A percentile compares a stretch with the other conserved stretches of the same genome.
Conservation (phyloP, 2,113 vertebrate species). For the Balaeniceps rex region DNA sequence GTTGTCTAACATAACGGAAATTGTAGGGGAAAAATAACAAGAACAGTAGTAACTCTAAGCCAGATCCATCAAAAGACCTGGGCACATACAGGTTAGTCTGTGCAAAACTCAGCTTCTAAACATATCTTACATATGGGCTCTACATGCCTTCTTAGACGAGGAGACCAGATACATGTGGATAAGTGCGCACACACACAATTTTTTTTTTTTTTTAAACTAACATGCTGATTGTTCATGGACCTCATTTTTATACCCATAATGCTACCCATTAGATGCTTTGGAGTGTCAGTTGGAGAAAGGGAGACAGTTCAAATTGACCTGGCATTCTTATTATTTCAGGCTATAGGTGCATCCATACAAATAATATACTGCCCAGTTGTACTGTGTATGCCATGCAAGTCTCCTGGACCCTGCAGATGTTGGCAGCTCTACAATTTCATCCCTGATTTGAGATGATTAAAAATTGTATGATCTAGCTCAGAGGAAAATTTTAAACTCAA, state of each 20-base stretch:
- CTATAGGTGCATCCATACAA: not conserved
- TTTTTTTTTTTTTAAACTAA: not conserved
- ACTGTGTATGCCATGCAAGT: not conserved
- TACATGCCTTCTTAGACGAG: not conserved
- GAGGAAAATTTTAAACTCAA: not conserved
- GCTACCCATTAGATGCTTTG: not conserved
- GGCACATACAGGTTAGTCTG: not conserved
- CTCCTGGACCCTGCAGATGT: not conserved
- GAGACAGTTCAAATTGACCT: not conserved
- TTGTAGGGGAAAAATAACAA: not conserved
- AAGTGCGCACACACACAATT: rapidly evolving
- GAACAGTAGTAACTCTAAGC: not conserved
- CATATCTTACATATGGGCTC: not conserved
- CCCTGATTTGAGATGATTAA: not conserved
- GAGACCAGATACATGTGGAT: not conserved
- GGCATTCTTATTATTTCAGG: not conserved
- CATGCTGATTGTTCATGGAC: not conserved
- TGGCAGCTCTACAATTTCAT: not conserved
- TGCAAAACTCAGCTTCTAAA: not conserved
- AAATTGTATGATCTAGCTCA: not conserved
- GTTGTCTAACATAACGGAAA: not conserved
- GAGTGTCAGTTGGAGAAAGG: not conserved
- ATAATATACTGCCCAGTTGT: not conserved
- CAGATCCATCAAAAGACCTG: not conserved
- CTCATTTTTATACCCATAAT: not conserved